Conservation (phyloP, 2,797 vertebrate species). For the Poecile montanus region DNA sequence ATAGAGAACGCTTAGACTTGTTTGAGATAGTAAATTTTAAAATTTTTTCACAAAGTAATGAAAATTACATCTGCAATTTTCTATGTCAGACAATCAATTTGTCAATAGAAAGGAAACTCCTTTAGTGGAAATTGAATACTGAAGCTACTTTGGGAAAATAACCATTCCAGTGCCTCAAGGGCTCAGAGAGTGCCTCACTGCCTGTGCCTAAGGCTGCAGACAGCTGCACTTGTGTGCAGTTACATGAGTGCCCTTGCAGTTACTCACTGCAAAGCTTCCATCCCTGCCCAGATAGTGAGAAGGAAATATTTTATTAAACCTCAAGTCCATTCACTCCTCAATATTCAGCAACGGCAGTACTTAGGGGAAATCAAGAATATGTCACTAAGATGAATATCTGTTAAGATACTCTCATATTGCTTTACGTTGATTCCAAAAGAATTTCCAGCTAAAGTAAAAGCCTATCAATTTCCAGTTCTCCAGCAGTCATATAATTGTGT, state of each 20-base stretch:
- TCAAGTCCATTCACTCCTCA: background rate
- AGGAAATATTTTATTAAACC: background rate
- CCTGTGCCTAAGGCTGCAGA: background rate
- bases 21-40: background rate
- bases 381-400: background rate
- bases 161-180: background rate
- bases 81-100: background rate
- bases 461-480: background rate
- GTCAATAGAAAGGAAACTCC: background rate
- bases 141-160: background rate
- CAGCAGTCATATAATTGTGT: background rate
- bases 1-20: background rate
- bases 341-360: background rate
- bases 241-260: background rate
- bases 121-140: background rate
- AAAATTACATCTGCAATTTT: background rate
- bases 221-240: rapidly evolving
- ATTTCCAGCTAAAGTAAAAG: constrained; percentile 9
- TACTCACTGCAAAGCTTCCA: background rate
- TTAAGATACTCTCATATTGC: background rate
- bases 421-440: constrained; percentile 30
- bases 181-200: background rate
- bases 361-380: background rate
- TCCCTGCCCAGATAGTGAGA: background rate
- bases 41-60: background rate